Conservation (phyloP, 2,888 invertebrate genomes). For the Allygus modestus region DNA sequence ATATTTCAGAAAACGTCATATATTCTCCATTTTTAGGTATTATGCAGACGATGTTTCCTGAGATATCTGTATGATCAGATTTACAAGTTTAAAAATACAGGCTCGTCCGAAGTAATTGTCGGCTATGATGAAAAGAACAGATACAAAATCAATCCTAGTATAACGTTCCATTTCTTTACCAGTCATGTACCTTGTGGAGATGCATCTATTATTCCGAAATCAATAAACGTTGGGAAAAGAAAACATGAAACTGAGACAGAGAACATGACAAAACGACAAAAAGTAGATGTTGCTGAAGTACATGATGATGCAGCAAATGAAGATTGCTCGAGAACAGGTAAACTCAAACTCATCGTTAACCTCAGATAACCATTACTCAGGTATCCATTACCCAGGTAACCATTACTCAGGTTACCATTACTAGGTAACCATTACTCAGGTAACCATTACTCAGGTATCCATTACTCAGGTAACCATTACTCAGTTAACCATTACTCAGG, state of each 20-base stretch:
- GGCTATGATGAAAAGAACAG: constrained; percentile 71
- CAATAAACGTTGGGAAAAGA: constrained; percentile 29
- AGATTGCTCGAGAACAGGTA: constrained; percentile 67
- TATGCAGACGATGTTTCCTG: constrained; percentile 89
- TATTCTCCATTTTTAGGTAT: constrained; percentile 73
- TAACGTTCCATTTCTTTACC: constrained; percentile 89
- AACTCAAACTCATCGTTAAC: not conserved
- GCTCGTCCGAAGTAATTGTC: constrained; percentile 69
- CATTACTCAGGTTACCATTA: too few species aligned
- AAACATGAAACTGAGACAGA: constrained; percentile 68
- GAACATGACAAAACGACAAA: constrained; percentile 68
- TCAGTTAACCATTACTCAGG: too few species aligned
- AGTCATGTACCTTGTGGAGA: constrained; percentile 96
- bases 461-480: too few species aligned
- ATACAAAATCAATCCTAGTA: constrained; percentile 77
- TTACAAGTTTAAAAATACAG: constrained; percentile 72
- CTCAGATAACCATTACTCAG: too few species aligned
- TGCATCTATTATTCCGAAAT: constrained; percentile 89
- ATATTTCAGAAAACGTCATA: not conserved
- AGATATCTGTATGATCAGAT: constrained; percentile 85
- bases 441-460: too few species aligned
- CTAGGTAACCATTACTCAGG: too few species aligned
- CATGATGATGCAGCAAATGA: not conserved
- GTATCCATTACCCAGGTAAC: too few species aligned
- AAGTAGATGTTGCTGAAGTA: not conserved